A percentile compares a stretch with the other conserved stretches of the same genome.
Conservation (phyloP, 1,140 invertebrate genomes). For the Anastrepha ludens region DNA sequence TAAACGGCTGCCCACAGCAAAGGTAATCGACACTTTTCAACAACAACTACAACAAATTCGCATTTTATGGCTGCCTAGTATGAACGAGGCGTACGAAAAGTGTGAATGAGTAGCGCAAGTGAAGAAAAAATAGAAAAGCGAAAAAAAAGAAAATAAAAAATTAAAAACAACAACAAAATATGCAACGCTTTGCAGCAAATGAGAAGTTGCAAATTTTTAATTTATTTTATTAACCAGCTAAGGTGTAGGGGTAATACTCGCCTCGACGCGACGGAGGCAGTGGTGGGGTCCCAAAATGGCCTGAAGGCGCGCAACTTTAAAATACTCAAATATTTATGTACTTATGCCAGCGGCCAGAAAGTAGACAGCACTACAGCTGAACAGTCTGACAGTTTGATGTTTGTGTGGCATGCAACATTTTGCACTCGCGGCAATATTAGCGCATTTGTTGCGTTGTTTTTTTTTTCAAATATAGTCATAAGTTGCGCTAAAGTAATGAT, state of each 20-base stretch:
- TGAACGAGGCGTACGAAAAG: constrained; percentile 10
- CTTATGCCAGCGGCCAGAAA: not conserved
- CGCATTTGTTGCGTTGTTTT: not conserved
- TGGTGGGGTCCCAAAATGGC: not conserved
- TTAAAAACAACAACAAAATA: not conserved
- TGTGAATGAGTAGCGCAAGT: not conserved
- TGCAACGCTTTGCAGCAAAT: constrained; percentile 42
- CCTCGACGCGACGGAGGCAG: not conserved
- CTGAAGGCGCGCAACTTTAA: constrained; percentile 41
- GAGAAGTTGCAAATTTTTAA: constrained; percentile 49
- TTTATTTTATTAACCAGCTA: constrained; percentile 30
- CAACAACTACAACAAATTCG: not conserved
- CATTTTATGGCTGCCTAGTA: not conserved
- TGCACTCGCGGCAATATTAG: not conserved
- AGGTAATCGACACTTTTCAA: constrained; percentile 25
- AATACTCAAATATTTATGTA: constrained; percentile 24
- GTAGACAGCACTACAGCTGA: not conserved
- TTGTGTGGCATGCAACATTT: constrained; percentile 44
- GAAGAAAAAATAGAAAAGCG: not conserved
- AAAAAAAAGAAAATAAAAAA: not conserved
- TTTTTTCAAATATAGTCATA: constrained; percentile 26
- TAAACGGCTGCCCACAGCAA: constrained; percentile 28
- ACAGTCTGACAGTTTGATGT: not conserved
- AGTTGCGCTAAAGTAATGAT: constrained; percentile 14
- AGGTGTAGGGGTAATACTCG: not conserved